phyloP scores from a whole-genome alignment of 2,888 invertebrate species.

The Coecobrya sp. region DNA sequence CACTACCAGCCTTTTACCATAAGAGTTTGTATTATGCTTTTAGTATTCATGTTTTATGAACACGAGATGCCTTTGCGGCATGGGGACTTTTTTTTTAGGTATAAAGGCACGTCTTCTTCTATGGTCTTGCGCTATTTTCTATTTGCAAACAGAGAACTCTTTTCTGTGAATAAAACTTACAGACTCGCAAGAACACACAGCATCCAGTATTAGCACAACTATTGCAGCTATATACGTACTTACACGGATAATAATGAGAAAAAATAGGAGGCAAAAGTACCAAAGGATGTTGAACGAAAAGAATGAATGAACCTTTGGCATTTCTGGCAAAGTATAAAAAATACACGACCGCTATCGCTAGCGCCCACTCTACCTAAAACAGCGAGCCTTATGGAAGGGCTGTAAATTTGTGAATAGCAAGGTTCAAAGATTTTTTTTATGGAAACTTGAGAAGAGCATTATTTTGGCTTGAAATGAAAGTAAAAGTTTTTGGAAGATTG shows the following conservation, averaged over 20 bases:
- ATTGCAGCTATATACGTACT: not conserved
- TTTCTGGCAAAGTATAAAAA: slow-evolving; percentile 28
- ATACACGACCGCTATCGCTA: slow-evolving; percentile 1
- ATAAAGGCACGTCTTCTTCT: not conserved
- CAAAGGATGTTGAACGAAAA: not conserved
- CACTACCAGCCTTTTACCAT: slow-evolving; percentile 33
- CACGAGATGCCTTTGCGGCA: slow-evolving; percentile 47
- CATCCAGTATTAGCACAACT: not conserved
- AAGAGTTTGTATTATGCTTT: slow-evolving; percentile 45
- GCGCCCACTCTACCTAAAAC: not conserved
- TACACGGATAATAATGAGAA: not conserved
- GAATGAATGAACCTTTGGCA: slow-evolving; percentile 63
- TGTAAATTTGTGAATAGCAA: not conserved
- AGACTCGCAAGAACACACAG: not conserved
- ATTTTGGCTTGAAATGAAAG: slow-evolving; percentile 55
- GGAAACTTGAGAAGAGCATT: slow-evolving; percentile 55
- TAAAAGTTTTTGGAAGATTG: slow-evolving; percentile 57
- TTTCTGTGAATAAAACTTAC: slow-evolving; percentile 13
- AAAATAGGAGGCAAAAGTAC: not conserved
- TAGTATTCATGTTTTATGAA: slow-evolving; percentile 64
- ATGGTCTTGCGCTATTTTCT: not conserved
- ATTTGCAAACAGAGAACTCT: slow-evolving; percentile 31
- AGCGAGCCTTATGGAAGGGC: slow-evolving; percentile 28
- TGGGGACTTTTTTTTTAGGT: not conserved
- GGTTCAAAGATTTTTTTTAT: slow-evolving; percentile 46